These are phyloP conservation scores for Argentina silus DNA, from an alignment of 2,797 vertebrate species.

Conservation along the genomic window DNA sequence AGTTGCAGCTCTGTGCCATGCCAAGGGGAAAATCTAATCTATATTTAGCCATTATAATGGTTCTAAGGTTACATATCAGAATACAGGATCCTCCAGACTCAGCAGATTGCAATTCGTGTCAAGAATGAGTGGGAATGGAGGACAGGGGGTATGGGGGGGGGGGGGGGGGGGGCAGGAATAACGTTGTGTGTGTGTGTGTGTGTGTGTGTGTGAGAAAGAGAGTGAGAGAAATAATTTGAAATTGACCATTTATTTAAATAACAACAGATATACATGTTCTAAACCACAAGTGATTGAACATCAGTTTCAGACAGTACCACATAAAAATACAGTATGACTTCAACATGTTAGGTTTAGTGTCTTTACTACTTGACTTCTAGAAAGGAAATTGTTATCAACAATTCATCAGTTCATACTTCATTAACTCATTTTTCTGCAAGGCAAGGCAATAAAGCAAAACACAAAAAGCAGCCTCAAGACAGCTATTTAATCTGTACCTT, in stretches of 20 bases:
- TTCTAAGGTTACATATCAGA: constrained; percentile 85
- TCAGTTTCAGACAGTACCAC: neutral
- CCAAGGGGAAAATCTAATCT: constrained; percentile 48
- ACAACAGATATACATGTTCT: neutral
- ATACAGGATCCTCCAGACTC: constrained; percentile 76
- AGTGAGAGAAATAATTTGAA: neutral
- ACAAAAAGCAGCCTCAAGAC: too few relatives aligned
- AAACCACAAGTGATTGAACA: neutral
- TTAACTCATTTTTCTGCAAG: too few relatives aligned
- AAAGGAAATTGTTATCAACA: too few relatives aligned
- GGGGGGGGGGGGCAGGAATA: neutral
- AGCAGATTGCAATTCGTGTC: constrained; percentile 80
- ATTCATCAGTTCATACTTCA: too few relatives aligned
- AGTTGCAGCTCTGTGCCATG: constrained; percentile 15
- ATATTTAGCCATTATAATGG: constrained; percentile 79
- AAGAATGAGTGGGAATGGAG: constrained; percentile 18
- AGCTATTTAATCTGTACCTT: too few relatives aligned
- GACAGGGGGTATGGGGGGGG: constrained; percentile 70
- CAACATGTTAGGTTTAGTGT: too few relatives aligned
- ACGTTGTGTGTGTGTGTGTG: neutral
- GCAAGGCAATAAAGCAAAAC: too few relatives aligned
- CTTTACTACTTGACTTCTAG: too few relatives aligned
- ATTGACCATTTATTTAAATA: constrained; percentile 4
- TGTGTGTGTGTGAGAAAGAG: neutral
- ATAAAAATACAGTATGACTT: too few relatives aligned